These are phyloP conservation scores for Protodeltote pygarga DNA, from an alignment of 2,888 invertebrate genomes.

Conservation along the genomic window DNA sequence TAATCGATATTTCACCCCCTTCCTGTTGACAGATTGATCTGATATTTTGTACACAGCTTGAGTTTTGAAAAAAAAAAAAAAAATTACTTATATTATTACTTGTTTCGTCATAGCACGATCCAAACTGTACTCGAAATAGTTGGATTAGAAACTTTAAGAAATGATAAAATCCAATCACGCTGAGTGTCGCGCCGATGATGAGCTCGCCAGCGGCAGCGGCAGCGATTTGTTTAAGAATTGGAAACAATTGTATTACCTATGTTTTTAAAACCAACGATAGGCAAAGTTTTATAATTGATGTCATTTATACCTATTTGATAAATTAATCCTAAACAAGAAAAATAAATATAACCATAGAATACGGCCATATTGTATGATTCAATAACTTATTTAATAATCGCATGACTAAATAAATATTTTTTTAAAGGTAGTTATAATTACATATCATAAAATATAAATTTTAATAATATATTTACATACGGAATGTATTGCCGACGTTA, in stretches of 20 bases:
- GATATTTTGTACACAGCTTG: no score
- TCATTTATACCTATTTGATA: no score
- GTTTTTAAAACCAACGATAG: constrained; percentile 39
- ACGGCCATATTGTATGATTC: no score
- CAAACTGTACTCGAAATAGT: constrained; percentile 57
- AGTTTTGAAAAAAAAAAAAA: no score
- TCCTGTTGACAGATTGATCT: no score
- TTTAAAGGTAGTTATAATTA: no score
- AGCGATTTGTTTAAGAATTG: constrained; percentile 53
- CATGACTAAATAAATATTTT: no score
- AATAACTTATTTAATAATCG: no score
- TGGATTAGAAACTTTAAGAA: constrained; percentile 61
- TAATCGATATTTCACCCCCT: no score
- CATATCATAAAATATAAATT: constrained; percentile 22
- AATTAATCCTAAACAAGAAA: no score
- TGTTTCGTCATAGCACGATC: constrained; percentile 53
- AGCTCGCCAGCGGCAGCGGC: no score
- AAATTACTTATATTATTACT: constrained; percentile 34
- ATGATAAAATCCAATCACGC: constrained; percentile 58
- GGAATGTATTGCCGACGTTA: constrained; percentile 15
- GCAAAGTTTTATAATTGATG: constrained; percentile 19
- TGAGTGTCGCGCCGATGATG: constrained; percentile 54
- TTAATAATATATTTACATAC: background rate
- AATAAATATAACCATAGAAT: no score
- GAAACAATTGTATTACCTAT: constrained; percentile 37